These are phyloP conservation scores for Pyrgilauda ruficollis DNA, from an alignment of 2,113 vertebrate genomes.

Conservation along the genomic window DNA sequence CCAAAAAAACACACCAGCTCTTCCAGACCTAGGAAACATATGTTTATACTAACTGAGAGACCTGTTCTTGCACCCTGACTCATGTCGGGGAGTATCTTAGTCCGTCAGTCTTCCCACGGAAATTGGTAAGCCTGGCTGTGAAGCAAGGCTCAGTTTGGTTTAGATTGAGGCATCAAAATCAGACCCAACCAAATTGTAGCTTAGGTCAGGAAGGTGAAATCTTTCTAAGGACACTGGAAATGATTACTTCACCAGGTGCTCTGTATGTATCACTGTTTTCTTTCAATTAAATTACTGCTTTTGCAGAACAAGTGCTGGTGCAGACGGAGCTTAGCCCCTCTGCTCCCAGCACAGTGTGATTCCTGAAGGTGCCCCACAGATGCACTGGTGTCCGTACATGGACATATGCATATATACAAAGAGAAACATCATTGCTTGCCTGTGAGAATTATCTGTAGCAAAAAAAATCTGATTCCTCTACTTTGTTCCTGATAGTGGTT, in stretches of 20 bases:
- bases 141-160: not conserved
- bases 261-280: not conserved
- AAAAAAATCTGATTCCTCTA: not conserved
- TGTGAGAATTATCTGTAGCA: not conserved
- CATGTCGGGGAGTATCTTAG: fast-evolving
- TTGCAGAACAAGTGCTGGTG: not conserved
- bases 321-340: not conserved
- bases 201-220: not conserved
- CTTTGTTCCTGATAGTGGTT: not conserved
- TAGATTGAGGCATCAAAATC: not conserved
- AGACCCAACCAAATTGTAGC: not conserved
- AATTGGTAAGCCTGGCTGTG: not conserved
- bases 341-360: not conserved
- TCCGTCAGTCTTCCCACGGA: not conserved
- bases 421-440: not conserved
- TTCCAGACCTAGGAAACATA: constrained; percentile 37
- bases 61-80: constrained; percentile 23
- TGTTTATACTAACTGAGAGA: constrained; percentile 37
- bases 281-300: not conserved
- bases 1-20: not conserved
- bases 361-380: not conserved
- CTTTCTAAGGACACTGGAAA: not conserved
- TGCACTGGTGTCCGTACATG: fast-evolving
- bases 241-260: not conserved
- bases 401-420: not conserved